Conservation (phyloP, 2,113 vertebrate species). For the Trematocara stigmaticum region DNA sequence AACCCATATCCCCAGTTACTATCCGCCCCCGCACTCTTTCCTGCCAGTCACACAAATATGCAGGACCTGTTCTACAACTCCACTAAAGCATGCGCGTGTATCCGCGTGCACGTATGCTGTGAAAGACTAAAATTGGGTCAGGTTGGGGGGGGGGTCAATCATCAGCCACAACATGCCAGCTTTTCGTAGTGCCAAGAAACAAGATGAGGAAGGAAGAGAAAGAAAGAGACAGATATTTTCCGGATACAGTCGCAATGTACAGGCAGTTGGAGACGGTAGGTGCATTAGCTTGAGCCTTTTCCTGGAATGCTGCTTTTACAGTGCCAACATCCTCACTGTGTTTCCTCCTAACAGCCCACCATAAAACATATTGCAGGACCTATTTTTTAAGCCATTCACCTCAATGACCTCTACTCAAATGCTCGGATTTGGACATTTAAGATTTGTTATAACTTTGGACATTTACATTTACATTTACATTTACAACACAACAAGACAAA, state of each 20-base stretch:
- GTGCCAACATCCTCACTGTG: conserved; percentile 34
- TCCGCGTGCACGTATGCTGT: not conserved
- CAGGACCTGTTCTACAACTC: conserved; percentile 17
- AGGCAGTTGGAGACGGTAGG: not conserved
- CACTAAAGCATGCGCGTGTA: not conserved
- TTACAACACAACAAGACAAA: not conserved
- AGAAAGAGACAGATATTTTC: not conserved
- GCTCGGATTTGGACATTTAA: rapidly evolving
- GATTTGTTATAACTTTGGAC: not conserved
- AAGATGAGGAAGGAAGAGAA: not conserved
- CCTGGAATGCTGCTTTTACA: conserved; percentile 32
- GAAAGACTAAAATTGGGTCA: conserved; percentile 29
- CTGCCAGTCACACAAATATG: conserved; percentile 13
- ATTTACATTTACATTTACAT: not conserved
- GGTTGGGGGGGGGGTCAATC: not conserved
- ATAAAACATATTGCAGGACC: not conserved
- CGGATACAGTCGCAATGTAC: not conserved
- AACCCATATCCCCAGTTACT: conserved; percentile 13
- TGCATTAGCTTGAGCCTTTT: conserved; percentile 7
- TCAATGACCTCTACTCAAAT: not conserved
- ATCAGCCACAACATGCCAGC: not conserved
- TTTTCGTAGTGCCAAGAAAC: not conserved
- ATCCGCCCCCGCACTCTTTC: not conserved
- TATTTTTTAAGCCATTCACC: not conserved
- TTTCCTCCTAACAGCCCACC: not conserved